A percentile compares a stretch with the other conserved stretches of the same genome.
Evolutionary conservation across 2,888 invertebrate genomes (phyloP).

Genomic region (Apantesis nais): DNA sequence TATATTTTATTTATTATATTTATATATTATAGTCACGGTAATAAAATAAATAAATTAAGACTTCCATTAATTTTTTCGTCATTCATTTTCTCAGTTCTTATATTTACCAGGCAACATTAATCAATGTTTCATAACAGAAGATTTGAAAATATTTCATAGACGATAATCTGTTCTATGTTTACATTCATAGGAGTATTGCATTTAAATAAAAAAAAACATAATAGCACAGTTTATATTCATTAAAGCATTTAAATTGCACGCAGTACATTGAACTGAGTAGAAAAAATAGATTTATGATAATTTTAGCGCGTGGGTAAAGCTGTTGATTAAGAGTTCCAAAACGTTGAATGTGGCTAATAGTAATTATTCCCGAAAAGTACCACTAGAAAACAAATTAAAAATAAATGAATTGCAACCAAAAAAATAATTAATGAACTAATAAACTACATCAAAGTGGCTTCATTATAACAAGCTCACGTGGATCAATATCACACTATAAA

Average conservation of each 20-base stretch:
- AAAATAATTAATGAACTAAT: not conserved
- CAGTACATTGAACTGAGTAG: not conserved
- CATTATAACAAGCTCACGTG: slow-evolving; percentile 1
- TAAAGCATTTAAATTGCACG: not conserved
- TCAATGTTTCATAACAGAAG: no score
- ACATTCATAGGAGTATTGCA: not conserved
- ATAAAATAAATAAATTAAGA: no score
- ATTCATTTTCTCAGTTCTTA: no score
- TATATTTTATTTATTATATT: no score
- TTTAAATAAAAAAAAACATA: not conserved
- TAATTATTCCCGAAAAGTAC: not conserved
- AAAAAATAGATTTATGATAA: not conserved
- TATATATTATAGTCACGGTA: no score
- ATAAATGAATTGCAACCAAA: not conserved
- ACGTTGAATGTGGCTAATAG: not conserved
- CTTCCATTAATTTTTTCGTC: no score
- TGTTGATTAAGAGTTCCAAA: not conserved
- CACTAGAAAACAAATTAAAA: not conserved
- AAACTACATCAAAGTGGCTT: slow-evolving; percentile 6
- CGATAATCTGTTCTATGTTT: no score
- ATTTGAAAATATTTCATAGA: not conserved
- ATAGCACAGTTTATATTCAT: not conserved
- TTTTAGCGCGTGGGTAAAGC: not conserved
- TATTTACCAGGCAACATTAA: no score
- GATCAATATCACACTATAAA: not conserved